Evolutionary conservation across 2,797 vertebrate genomes (phyloP).

Genomic region (Neosilurus mollespiculum): DNA sequence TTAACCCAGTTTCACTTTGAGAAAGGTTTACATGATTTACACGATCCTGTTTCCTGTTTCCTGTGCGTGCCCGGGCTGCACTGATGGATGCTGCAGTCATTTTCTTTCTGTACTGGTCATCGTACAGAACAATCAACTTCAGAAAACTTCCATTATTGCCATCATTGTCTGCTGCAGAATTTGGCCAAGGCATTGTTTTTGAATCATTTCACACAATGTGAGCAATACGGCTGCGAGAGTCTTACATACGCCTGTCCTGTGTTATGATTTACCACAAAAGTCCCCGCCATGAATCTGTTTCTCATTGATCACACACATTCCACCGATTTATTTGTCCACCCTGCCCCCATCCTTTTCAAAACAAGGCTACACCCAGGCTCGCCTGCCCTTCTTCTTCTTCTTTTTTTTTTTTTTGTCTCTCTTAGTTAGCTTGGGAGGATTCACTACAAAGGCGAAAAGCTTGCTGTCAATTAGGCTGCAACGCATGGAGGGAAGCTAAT

Average conservation of each 20-base stretch:
- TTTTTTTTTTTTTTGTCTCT: too few species aligned
- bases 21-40: background rate
- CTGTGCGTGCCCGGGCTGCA: background rate
- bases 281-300: background rate
- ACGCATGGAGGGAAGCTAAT: constrained; percentile 20
- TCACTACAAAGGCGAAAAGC: constrained; percentile 5
- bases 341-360: constrained; percentile 6
- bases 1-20: background rate
- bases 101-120: background rate
- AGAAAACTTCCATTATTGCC: background rate
- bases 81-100: background rate
- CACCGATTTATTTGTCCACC: background rate
- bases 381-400: background rate
- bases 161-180: background rate
- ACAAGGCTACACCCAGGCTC: constrained; percentile 17
- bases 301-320: background rate
- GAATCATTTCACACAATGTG: background rate
- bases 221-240: background rate
- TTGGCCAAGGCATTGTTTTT: background rate
- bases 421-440: background rate
- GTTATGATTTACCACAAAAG: too few species aligned
- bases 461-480: constrained; percentile 21
- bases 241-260: background rate
- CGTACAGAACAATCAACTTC: background rate
- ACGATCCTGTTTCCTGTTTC: background rate